Conservation (phyloP, 2,797 vertebrate genomes). For the Loriculus beryllinus region DNA sequence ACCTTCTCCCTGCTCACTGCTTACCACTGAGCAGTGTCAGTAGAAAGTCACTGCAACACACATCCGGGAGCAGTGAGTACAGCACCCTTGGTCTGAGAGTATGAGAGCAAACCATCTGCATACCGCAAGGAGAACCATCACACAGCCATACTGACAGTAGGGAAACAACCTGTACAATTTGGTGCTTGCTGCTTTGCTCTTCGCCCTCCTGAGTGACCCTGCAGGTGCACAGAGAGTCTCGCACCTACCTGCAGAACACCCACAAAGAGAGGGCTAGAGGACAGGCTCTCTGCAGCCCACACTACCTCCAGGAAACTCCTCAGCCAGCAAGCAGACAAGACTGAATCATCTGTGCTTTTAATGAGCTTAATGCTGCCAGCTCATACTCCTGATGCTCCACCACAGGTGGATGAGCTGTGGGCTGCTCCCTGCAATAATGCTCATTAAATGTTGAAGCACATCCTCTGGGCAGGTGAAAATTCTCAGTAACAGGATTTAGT, state of each 20-base stretch:
- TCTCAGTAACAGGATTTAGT: not conserved
- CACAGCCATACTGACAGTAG: rapidly evolving
- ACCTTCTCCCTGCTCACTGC: not conserved
- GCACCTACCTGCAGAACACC: not conserved
- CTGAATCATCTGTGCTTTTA: not conserved
- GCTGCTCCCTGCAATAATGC: not conserved
- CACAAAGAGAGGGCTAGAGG: not conserved
- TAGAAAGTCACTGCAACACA: rapidly evolving
- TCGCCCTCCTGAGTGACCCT: rapidly evolving
- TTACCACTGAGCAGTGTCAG: not conserved
- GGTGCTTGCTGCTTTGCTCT: not conserved
- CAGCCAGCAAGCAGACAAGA: not conserved
- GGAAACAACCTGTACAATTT: not conserved
- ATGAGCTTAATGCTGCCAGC: not conserved
- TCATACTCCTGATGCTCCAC: not conserved
- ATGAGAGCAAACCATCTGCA: not conserved
- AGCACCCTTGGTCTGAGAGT: not conserved
- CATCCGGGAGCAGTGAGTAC: rapidly evolving
- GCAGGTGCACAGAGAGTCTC: not conserved
- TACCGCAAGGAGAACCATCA: not conserved
- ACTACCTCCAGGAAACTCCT: rapidly evolving
- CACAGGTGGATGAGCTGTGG: not conserved
- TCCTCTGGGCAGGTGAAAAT: not conserved
- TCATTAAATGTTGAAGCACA: not conserved
- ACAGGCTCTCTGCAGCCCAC: not conserved